These are phyloP conservation scores for Nasonovia ribisnigri DNA, from an alignment of 2,888 invertebrate species.

Conservation along the genomic window DNA sequence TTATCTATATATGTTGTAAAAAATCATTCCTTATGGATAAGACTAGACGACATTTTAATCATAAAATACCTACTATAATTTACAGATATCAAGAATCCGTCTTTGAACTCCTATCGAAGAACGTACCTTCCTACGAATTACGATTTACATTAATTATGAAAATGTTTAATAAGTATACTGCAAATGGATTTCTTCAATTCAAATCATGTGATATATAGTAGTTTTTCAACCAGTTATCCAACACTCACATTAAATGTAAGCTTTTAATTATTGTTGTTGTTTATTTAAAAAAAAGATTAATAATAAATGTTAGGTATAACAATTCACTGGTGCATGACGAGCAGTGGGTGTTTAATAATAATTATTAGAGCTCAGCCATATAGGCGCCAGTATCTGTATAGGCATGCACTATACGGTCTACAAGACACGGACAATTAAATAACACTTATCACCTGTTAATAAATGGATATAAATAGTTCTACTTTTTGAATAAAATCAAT, in stretches of 20 bases:
- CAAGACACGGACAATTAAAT: constrained; percentile 18
- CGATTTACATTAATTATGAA: not conserved
- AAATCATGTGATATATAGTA: not conserved
- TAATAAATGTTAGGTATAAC: not conserved
- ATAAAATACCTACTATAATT: no score
- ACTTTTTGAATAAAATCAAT: not conserved
- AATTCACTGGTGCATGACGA: constrained; percentile 19
- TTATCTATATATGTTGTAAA: not conserved
- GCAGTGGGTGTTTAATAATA: constrained; percentile 22
- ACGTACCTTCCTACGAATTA: not conserved
- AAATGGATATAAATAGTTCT: not conserved
- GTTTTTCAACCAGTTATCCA: not conserved
- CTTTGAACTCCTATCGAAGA: not conserved
- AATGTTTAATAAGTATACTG: not conserved
- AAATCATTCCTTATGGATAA: not conserved
- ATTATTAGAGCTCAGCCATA: not conserved
- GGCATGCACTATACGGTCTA: not conserved
- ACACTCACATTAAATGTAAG: not conserved
- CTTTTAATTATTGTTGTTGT: not conserved
- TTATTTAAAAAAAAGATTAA: not conserved
- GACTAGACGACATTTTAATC: no score
- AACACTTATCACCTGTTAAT: constrained; percentile 17
- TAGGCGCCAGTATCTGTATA: constrained; percentile 7
- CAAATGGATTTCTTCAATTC: not conserved
- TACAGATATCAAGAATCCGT: not conserved